Base-by-base conservation (phyloP, 2,888 invertebrate genomes). In the Eristalis intricaria region DNA sequence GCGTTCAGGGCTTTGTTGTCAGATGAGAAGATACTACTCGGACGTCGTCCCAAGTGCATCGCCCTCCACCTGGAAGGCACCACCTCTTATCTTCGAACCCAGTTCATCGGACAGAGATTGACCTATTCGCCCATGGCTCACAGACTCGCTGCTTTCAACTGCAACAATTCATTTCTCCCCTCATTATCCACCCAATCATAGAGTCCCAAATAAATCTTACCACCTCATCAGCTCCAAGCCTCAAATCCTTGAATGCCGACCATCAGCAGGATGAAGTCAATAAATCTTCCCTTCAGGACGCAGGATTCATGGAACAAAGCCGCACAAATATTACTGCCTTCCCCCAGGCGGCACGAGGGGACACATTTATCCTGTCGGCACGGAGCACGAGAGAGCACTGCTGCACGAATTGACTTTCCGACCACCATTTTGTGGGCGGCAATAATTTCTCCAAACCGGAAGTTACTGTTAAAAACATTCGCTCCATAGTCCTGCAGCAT, bases 401-500 rank as follows among this genome's bases (percentile, higher is more conserved):
- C 22, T 35, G n/a, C 7, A 38, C 26, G 60, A 70, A 70, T 60
- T 70, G 70, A 70, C 70, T 70, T 60, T 19, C 58, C 38, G 70
- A 38, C 70, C 23, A 38, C 38, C 60, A 60, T n/a, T 32, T 32
- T 32, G 22, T 26, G 23, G 70, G 23, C 23, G 70, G 50, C 50
- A 74, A 65, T 65, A 56, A 56, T 56, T 74, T 74, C 38, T 23
- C 74, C 60, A 23, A 65, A 58, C 65, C 56, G 65, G 56, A 66
- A 75, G 38, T 75, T 75, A 65, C 75, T 75, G 65, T 64, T 65
- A 38, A 56, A 75, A 75, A 75, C 74, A 75, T 65, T 75, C 75
- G 38, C 26, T 58, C 58, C 56, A 11, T 22, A 35, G 65, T 23
- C 35, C 11, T 35, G 73, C 22, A 19, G n/a, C 56, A 19, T 65